Evolutionary conservation across 2,113 vertebrate species (phyloP).

Genomic region (Noctilio leporinus): DNA sequence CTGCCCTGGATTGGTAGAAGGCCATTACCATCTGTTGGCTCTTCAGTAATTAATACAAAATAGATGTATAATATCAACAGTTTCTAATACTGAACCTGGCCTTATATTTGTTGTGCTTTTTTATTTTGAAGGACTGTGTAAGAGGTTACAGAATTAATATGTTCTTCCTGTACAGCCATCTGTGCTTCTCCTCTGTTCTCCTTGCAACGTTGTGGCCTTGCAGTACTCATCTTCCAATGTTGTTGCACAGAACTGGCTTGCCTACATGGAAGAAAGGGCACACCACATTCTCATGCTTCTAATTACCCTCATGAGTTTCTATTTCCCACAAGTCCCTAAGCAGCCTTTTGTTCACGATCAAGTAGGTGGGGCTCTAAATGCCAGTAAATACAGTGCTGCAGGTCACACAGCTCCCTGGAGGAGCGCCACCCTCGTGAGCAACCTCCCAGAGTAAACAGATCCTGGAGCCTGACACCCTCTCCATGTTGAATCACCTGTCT

Average conservation of each 20-base stretch:
- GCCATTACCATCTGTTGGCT: background rate
- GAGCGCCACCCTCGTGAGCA: background rate
- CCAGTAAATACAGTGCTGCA: background rate
- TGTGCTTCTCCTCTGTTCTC: background rate
- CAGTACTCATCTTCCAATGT: background rate
- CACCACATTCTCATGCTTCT: background rate
- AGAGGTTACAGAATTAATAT: background rate
- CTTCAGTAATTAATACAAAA: constrained; percentile 20
- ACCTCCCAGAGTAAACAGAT: background rate
- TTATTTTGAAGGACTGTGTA: background rate
- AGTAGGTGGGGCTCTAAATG: background rate
- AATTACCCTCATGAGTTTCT: constrained; percentile 21
- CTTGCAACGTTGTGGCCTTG: background rate
- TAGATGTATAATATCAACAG: background rate
- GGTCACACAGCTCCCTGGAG: background rate
- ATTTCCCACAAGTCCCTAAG: constrained; percentile 28
- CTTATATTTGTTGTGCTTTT: background rate
- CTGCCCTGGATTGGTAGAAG: background rate
- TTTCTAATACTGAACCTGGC: background rate
- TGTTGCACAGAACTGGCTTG: constrained; percentile 35
- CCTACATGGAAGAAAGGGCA: background rate
- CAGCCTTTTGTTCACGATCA: constrained; percentile 23
- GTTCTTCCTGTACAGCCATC: background rate
- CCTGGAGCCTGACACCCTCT: background rate
- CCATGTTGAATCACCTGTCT: background rate